Conservation (phyloP, 2,888 invertebrate genomes). For the Acronicta leporina region DNA sequence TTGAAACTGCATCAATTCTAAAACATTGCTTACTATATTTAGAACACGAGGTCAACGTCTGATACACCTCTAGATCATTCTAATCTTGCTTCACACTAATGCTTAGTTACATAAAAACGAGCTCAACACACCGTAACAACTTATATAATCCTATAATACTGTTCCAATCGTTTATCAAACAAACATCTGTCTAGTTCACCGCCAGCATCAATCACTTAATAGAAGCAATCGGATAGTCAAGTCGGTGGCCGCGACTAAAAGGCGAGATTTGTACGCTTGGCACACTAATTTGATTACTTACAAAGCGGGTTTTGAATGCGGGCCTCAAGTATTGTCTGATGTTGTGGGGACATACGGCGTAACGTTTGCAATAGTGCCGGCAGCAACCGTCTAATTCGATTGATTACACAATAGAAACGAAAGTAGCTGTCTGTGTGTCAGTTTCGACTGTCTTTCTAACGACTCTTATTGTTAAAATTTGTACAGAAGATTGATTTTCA, state of each 20-base stretch:
- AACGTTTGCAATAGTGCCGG: constrained; percentile 34
- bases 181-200: constrained; percentile 35
- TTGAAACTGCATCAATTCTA: no score
- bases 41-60: constrained; percentile 42
- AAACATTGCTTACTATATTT: constrained; percentile 16
- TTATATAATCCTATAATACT: constrained; percentile 25
- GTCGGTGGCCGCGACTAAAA: constrained; percentile 32
- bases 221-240: constrained; percentile 57
- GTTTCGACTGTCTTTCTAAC: constrained; percentile 22
- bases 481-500: constrained; percentile 17
- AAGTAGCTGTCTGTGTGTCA: constrained; percentile 26
- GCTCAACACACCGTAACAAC: constrained; percentile 7
- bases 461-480: constrained; percentile 27
- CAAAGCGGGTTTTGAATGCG: constrained; percentile 61
- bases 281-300: constrained; percentile 65
- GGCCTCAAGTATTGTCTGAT: constrained; percentile 44
- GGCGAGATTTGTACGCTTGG: constrained; percentile 30
- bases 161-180: constrained; percentile 34
- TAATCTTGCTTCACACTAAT: constrained; percentile 19
- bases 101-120: constrained; percentile 20
- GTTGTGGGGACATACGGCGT: constrained; percentile 31
- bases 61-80: constrained; percentile 21
- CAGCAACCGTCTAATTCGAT: constrained; percentile 34
- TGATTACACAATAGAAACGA: constrained; percentile 48
- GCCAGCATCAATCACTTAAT: constrained; percentile 61